Evolutionary conservation across 2,888 invertebrate species (phyloP), one percentile per base, ranked within the genome.

Genomic region (Timandra comae): DNA sequence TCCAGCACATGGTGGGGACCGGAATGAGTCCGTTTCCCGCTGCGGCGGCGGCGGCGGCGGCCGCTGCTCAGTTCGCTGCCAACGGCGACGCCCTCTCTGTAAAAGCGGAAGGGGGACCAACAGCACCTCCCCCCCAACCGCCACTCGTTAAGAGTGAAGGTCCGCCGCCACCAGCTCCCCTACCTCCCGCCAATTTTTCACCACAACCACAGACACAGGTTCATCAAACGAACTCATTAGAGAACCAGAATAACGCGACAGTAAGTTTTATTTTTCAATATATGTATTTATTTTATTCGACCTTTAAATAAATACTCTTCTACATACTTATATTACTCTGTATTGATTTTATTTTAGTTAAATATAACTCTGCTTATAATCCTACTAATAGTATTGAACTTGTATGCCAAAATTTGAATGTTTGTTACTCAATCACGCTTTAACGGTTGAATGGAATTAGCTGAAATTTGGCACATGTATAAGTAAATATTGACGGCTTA

Each of bases 1-100:
- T 91, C 21, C 91, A 95, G 95, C 95, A 95, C 89, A 94, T 95
- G 94, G 95, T 96, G 87, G 95, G 95, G 88, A 92, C 94, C 88
- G 94, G 94, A 74, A 93, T 94, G 82, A 87, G 87, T 86, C 91
- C 91, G 81, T 91, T 90, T 77, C 88, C 88, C 56, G 88, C 89
- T 76, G 89, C 89, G 73, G 87, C 88, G 63, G 87, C 89, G 62
- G 88, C 88, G 55, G 87, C 88, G 60, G 89, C 88, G 38, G 89
- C 88, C 51, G 88, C 88, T 48, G 89, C 89, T 33, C 87, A 88
- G 69, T 88, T 72, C 64, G 88, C 72, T 56, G 88, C 82, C 63
- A 80, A 82, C 84, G 80, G 84, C 66, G 84, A 85, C 60, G 79
- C 87, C 51, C 70, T 88, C 51, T 79, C 87, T 58, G 86, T 85